A percentile compares a stretch with the other conserved stretches of the same genome.
phyloP scores from a whole-genome alignment of 2,888 invertebrate genomes.

The Bellardia bayeri region DNA sequence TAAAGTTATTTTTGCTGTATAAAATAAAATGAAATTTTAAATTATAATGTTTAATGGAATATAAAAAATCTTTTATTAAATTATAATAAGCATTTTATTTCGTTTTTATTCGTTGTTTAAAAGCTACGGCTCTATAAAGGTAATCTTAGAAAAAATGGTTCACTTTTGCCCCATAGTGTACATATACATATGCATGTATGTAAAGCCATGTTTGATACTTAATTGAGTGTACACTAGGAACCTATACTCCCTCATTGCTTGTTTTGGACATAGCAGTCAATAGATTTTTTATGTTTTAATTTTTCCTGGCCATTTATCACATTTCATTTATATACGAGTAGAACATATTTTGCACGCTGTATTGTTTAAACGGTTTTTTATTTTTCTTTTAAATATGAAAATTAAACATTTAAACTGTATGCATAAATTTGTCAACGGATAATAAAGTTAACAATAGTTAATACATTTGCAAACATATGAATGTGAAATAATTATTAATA shows the following conservation, averaged over 20 bases:
- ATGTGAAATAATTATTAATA: slow-evolving; percentile 35
- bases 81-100: too few relatives aligned
- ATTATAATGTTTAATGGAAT: too few relatives aligned
- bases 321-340: slow-evolving; percentile 2
- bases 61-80: too few relatives aligned
- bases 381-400: background rate
- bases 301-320: slow-evolving; percentile 42
- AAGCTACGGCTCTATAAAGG: too few relatives aligned
- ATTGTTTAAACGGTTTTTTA: slow-evolving; percentile 2
- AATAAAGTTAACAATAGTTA: slow-evolving; percentile 68
- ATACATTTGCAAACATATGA: slow-evolving; percentile 49
- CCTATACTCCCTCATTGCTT: background rate
- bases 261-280: background rate
- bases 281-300: slow-evolving; percentile 23
- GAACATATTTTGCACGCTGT: slow-evolving; percentile 6
- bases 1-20: too few relatives aligned
- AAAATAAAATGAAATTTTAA: too few relatives aligned
- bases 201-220: too few relatives aligned
- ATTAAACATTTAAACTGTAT: slow-evolving; percentile 50
- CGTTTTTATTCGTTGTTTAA: too few relatives aligned
- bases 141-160: too few relatives aligned
- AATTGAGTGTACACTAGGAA: background rate
- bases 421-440: slow-evolving; percentile 63
- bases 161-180: too few relatives aligned
- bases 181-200: too few relatives aligned